Evolutionary conservation across 2,888 invertebrate genomes (phyloP).

Genomic region (Dolomedes plantarius): DNA sequence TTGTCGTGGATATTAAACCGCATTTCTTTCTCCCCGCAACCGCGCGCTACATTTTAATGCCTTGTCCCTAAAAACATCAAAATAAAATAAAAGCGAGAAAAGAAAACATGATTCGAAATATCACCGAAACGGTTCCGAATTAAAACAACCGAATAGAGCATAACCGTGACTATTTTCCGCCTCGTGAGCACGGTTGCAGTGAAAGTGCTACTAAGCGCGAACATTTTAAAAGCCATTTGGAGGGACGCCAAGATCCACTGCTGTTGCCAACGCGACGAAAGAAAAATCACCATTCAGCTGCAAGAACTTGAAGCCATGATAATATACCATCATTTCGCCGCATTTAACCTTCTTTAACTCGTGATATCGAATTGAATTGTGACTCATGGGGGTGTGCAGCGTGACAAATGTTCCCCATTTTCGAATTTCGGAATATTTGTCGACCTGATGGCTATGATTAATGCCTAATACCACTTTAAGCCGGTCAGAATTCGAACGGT

Average conservation of each 20-base stretch:
- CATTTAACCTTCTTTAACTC: constrained; percentile 45
- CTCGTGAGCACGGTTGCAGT: constrained; percentile 10
- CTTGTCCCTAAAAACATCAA: not conserved
- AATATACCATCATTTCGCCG: constrained; percentile 50
- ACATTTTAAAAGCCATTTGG: constrained; percentile 69
- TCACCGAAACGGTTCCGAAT: constrained; percentile 17
- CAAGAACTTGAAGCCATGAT: constrained; percentile 34
- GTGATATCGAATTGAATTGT: constrained; percentile 1
- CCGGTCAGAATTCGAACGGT: not conserved
- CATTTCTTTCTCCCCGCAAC: not conserved
- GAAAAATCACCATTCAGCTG: not conserved
- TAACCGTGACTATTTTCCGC: constrained; percentile 43
- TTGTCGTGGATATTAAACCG: not conserved
- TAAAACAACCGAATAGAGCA: constrained; percentile 32
- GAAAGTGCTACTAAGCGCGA: constrained; percentile 12
- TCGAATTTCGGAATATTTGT: constrained; percentile 23
- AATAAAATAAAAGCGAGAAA: not conserved
- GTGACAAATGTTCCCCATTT: constrained; percentile 60
- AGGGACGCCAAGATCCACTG: constrained; percentile 33
- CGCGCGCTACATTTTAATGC: not conserved
- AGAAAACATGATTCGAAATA: constrained; percentile 15
- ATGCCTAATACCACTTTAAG: constrained; percentile 5
- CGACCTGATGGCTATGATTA: constrained; percentile 23
- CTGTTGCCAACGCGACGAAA: constrained; percentile 6
- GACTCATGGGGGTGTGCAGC: not conserved